Conservation (phyloP, 2,797 vertebrate genomes). For the Coluber constrictor region DNA sequence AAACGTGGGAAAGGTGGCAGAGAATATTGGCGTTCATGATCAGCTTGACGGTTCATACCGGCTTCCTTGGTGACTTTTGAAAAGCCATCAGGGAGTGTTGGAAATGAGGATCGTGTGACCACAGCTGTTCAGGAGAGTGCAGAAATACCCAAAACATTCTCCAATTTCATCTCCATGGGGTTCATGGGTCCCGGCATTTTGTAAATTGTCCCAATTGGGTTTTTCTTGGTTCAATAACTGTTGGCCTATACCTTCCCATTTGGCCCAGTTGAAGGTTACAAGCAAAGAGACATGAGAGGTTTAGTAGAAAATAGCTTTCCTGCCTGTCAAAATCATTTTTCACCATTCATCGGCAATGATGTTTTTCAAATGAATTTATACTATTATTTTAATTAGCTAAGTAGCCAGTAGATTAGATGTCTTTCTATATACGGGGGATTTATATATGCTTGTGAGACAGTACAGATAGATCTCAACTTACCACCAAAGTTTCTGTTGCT, state of each 20-base stretch:
- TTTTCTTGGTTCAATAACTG: not conserved
- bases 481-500: not conserved
- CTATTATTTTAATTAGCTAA: not conserved
- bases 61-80: not conserved
- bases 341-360: not conserved
- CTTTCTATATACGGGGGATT: not conserved
- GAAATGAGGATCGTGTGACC: not conserved
- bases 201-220: not conserved
- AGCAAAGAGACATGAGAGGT: not conserved
- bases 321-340: not conserved
- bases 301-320: not conserved
- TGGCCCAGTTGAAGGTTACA: not conserved
- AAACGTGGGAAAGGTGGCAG: not conserved
- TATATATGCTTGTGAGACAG: not conserved
- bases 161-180: not conserved
- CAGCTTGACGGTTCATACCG: not conserved
- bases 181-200: not conserved
- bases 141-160: not conserved
- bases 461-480: not conserved
- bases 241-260: not conserved
- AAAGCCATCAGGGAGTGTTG: not conserved
- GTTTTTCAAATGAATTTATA: not conserved
- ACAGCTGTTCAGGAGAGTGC: not conserved
- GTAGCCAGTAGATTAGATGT: not conserved
- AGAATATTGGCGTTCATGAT: not conserved